These are phyloP conservation scores for Mesaphorura yosii DNA, from an alignment of 1,140 invertebrate genomes.

Conservation along the genomic window DNA sequence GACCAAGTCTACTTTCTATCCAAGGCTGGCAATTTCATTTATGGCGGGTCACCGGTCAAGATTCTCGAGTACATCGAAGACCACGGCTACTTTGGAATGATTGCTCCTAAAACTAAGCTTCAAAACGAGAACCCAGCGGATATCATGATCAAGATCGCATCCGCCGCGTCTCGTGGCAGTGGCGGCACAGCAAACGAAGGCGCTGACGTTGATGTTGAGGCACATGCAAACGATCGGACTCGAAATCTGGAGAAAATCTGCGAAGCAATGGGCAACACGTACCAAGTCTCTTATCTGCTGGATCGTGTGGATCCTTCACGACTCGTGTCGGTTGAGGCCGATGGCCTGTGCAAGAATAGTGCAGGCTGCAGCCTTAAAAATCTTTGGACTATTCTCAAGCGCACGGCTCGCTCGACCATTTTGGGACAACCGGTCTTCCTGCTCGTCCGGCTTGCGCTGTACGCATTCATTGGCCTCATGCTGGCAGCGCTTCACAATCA, in stretches of 20 bases:
- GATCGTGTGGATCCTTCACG: background rate
- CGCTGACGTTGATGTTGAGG: background rate
- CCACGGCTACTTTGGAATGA: background rate
- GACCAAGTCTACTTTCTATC: constrained; percentile 1
- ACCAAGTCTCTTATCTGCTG: background rate
- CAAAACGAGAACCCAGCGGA: constrained; percentile 10
- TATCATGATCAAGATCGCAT: constrained; percentile 6
- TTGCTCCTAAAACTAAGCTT: background rate
- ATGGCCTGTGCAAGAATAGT: constrained; percentile 4
- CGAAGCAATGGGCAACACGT: background rate
- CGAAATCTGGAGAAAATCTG: background rate
- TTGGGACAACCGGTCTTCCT: constrained; percentile 4
- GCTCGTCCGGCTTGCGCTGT: constrained; percentile 1
- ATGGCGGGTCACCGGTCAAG: background rate
- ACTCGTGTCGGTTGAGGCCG: background rate
- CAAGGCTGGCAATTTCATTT: constrained; percentile 7
- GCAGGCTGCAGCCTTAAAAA: background rate
- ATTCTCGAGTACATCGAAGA: background rate
- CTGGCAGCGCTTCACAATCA: constrained; percentile 1
- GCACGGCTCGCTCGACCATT: background rate
- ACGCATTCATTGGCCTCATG: constrained; percentile 6
- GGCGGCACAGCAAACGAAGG: too few species aligned
- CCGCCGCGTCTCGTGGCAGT: background rate
- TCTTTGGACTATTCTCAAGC: constrained; percentile 5
- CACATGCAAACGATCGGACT: background rate